Conservation (phyloP, 2,888 invertebrate species). For the Sesia apiformis region DNA sequence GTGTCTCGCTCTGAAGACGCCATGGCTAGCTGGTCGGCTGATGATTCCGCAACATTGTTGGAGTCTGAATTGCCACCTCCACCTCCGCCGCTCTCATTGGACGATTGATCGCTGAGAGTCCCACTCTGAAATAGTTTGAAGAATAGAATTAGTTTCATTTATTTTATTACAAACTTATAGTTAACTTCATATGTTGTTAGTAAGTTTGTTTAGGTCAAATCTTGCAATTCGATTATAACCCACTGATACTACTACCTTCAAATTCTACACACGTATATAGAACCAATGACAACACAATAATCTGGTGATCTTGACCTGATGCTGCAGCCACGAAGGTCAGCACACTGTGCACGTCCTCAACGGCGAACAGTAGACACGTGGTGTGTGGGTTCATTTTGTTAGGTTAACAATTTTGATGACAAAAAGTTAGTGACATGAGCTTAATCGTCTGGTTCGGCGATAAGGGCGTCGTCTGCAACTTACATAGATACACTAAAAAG, state of each 20-base stretch:
- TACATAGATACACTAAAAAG: too few relatives aligned
- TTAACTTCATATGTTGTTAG: not conserved
- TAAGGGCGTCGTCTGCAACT: too few relatives aligned
- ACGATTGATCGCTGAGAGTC: constrained; percentile 53
- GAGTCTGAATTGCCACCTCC: constrained; percentile 73
- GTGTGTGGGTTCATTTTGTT: too few relatives aligned
- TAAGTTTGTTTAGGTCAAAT: not conserved
- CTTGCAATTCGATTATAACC: not conserved
- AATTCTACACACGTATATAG: too few relatives aligned
- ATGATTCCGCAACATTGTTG: constrained; percentile 69
- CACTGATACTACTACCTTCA: not conserved
- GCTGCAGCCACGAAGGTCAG: too few relatives aligned
- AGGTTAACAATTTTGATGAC: too few relatives aligned
- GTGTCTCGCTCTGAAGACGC: constrained; percentile 80
- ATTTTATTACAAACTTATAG: not conserved
- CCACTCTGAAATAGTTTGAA: constrained; percentile 45
- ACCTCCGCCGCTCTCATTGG: constrained; percentile 70
- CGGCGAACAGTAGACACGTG: too few relatives aligned
- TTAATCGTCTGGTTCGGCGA: too few relatives aligned
- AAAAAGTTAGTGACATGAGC: too few relatives aligned
- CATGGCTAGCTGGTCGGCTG: constrained; percentile 80
- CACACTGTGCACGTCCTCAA: too few relatives aligned
- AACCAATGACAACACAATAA: too few relatives aligned
- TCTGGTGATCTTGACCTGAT: too few relatives aligned
- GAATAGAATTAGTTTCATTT: not conserved